These are phyloP conservation scores for Euura saliciscinereae DNA, from an alignment of 1,140 invertebrate species.

Conservation along the genomic window DNA sequence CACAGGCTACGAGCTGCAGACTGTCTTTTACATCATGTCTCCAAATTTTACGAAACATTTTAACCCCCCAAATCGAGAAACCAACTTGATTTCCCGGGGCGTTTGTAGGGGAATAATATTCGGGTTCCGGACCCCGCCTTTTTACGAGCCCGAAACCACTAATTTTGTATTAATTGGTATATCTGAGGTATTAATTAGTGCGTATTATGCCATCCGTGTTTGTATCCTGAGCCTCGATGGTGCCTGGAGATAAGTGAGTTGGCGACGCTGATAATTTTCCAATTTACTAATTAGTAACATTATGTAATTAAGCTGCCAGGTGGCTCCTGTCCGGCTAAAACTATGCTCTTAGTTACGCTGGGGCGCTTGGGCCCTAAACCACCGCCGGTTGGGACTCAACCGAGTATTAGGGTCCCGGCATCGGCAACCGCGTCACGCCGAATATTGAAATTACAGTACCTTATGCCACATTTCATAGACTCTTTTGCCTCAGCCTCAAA, in stretches of 20 bases:
- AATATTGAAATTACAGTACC: background rate
- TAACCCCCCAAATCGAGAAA: no score
- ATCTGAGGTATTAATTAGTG: background rate
- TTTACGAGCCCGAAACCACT: background rate
- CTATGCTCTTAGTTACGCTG: background rate
- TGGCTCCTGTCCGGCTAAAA: background rate
- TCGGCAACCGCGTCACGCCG: background rate
- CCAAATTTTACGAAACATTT: no score
- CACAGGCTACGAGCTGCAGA: no score
- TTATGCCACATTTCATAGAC: background rate
- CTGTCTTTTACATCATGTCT: no score
- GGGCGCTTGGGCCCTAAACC: background rate
- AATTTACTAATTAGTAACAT: constrained; percentile 8
- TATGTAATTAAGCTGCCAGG: constrained; percentile 1
- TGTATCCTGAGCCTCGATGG: background rate
- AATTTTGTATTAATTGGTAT: constrained; percentile 6
- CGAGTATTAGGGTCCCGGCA: background rate
- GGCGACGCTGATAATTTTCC: constrained; percentile 5
- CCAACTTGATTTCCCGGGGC: no score
- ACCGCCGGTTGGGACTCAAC: background rate
- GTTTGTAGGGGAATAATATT: no score
- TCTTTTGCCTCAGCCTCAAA: background rate
- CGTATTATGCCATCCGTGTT: background rate
- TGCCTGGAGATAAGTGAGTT: background rate
- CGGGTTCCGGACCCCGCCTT: background rate